These are phyloP conservation scores for Herpailurus yagouaroundi DNA, from an alignment of 2,113 vertebrate species.

Conservation along the genomic window DNA sequence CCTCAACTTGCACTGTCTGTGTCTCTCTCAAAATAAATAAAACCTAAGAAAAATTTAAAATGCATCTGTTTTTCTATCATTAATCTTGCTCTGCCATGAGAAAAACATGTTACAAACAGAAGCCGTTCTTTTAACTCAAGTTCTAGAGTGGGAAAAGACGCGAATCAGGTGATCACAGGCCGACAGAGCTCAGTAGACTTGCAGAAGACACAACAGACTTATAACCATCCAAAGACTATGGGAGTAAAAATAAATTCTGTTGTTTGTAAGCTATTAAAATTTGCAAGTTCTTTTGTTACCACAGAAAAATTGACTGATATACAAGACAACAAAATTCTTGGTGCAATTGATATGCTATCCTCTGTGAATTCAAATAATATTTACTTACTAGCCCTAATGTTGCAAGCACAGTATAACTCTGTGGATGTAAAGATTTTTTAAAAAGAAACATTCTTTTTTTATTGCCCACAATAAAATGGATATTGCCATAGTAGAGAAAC, in stretches of 20 bases:
- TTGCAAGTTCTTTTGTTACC: neutral
- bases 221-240: neutral
- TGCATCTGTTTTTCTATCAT: neutral
- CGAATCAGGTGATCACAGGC: neutral
- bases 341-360: neutral
- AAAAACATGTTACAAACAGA: neutral
- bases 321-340: neutral
- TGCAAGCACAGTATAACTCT: neutral
- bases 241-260: neutral
- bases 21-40: too few relatives aligned
- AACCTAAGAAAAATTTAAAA: neutral
- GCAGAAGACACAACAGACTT: neutral
- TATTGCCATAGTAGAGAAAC: neutral
- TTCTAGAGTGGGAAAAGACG: neutral
- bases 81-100: neutral
- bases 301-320: neutral
- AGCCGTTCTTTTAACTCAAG: neutral
- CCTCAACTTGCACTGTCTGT: too few relatives aligned
- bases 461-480: constrained; percentile 24
- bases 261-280: neutral
- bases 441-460: neutral
- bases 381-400: neutral
- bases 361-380: neutral
- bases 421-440: neutral
- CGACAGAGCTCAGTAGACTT: neutral